Evolutionary conservation across 2,797 vertebrate genomes (phyloP).

Genomic region (Vultur gryphus): DNA sequence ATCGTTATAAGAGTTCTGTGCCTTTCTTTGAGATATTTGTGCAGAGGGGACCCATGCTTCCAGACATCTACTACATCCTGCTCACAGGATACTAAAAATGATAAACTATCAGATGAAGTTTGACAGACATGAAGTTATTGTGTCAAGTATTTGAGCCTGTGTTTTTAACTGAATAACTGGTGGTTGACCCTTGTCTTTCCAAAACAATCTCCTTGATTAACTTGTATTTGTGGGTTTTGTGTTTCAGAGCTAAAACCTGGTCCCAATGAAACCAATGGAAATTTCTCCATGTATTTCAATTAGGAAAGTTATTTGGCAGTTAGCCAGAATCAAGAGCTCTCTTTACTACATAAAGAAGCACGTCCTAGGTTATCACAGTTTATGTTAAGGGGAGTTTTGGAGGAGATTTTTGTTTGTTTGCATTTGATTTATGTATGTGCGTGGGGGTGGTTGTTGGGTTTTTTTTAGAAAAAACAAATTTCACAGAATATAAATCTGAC

Average conservation of each 20-base stretch:
- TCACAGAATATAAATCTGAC: not conserved
- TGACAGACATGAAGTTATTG: not conserved
- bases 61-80: not conserved
- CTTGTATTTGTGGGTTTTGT: not conserved
- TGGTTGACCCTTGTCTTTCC: not conserved
- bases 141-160: not conserved
- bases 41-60: not conserved
- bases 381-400: not conserved
- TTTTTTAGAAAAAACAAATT: not conserved
- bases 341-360: not conserved
- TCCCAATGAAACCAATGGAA: not conserved
- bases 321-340: not conserved
- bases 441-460: rapidly evolving
- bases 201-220: not conserved
- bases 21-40: not conserved
- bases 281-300: not conserved
- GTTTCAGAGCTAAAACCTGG: not conserved
- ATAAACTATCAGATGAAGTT: not conserved
- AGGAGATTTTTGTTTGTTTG: not conserved
- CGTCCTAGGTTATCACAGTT: not conserved
- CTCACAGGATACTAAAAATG: not conserved
- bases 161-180: not conserved
- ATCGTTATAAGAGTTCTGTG: not conserved
- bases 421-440: not conserved
- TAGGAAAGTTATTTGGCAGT: not conserved